Evolutionary conservation across 2,888 invertebrate genomes (phyloP).

Genomic region (Rhogogaster chlorosoma): DNA sequence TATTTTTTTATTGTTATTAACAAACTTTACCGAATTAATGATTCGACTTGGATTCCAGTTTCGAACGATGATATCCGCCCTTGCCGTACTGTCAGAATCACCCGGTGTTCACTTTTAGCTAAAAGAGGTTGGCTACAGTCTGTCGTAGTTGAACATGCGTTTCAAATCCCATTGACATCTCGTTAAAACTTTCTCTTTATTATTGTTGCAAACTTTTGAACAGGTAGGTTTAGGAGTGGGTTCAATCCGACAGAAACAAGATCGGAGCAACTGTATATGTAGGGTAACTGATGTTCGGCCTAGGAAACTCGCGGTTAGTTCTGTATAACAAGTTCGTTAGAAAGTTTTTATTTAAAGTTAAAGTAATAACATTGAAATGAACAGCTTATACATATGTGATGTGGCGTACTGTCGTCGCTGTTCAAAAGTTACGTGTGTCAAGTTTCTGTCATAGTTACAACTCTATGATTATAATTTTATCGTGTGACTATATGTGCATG

Average conservation of each 20-base stretch:
- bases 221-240: not conserved
- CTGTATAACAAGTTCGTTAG: not conserved
- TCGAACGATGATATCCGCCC: not conserved
- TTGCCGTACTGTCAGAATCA: not conserved
- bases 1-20: not conserved
- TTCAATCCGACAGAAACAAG: not conserved
- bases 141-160: not conserved
- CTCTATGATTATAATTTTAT: not conserved
- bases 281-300: not conserved
- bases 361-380: not conserved
- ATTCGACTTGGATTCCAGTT: not conserved
- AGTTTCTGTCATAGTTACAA: not conserved
- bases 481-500: not conserved
- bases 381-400: not conserved
- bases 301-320: not conserved
- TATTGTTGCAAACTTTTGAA: not conserved
- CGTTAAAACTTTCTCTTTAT: slow-evolving; percentile 18
- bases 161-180: slow-evolving; percentile 11
- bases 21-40: not conserved
- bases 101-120: not conserved
- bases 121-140: not conserved
- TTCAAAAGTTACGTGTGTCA: not conserved
- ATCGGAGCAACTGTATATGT: not conserved
- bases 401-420: not conserved
- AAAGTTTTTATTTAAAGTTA: not conserved